Percentiles rank a stretch among this genome's conserved stretches.
phyloP scores from a whole-genome alignment of 2,797 vertebrate species.

The Crenichthys baileyi region DNA sequence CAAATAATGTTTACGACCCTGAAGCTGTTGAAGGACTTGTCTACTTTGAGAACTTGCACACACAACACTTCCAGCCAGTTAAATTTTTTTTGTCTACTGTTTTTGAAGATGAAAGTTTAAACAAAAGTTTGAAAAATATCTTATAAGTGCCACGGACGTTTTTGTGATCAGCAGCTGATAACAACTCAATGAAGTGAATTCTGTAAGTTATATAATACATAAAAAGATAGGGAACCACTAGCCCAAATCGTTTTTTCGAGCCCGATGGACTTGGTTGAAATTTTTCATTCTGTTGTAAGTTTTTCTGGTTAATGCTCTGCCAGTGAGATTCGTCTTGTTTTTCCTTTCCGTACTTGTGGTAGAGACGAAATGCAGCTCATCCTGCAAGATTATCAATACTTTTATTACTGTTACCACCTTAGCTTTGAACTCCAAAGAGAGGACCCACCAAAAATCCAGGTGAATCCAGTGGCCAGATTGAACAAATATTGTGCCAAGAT shows the following conservation, averaged over 20 bases:
- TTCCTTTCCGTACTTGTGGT: not conserved
- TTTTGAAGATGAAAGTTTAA: not conserved
- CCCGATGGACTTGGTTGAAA: not conserved
- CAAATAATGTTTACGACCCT: not conserved
- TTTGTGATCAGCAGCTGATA: not conserved
- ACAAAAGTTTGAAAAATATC: not conserved
- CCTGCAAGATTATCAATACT: no score
- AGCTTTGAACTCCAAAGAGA: not conserved
- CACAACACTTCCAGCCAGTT: not conserved
- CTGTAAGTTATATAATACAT: not conserved
- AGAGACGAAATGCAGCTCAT: not conserved
- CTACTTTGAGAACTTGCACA: not conserved
- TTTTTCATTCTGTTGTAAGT: no score
- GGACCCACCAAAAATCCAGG: not conserved
- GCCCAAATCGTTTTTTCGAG: not conserved
- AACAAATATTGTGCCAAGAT: not conserved
- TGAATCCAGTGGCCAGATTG: not conserved
- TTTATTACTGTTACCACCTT: not conserved
- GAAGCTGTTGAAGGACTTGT: not conserved
- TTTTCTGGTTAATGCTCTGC: no score
- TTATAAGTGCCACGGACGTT: not conserved
- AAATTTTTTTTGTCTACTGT: not conserved
- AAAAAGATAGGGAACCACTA: not conserved
- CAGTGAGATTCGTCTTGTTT: not conserved
- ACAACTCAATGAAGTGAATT: not conserved